Base-by-base conservation (phyloP, 30 jellyfish, hydroid and myxozoan species). In the Turritopsis dohrnii region DNA sequence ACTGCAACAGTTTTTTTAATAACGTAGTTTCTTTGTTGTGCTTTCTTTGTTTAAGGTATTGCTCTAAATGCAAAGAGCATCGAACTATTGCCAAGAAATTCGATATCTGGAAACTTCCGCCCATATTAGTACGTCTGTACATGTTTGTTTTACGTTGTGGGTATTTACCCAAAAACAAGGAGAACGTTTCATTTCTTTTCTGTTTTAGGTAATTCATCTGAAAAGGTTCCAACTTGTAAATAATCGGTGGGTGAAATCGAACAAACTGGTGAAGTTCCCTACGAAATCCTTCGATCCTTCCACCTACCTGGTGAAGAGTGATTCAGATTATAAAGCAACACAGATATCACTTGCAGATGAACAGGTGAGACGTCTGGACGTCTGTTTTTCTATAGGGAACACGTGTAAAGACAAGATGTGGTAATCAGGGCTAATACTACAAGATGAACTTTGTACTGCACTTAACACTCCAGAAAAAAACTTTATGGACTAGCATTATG, bases 221-320 rank as follows among this genome's bases (percentile, higher is more conserved):
- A 92, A 92, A 71, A 66, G 98, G 29, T 92, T 92, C 65, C 98
- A 92, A 52, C 91, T 81, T 80, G 81, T 92, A 65, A 92, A 92
- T 74, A 92, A 87, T 81, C 98, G 90, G 7, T 92, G 98, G 98
- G 92, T 92, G 29, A 92, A 92, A 77, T 92, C 98, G 21, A 92
- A 88, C 73, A 92, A 92, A 82, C 74, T 87, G 54, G 98, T 92
- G 28, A 84, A 85, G 65, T 92, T 92, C 82, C 90, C 96, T 26
- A 79, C 81, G 88, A 74, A 81, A 53, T 65, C 73, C 1, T 92
- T 92, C 82, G 95, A 92, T 54, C 96, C 96, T 20, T 87, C 96
- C 20, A 20, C 76, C 8, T 92, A 92, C 52, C 54, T 91, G 84
- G 96, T 81, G 8, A 90, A 91, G 69, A 54, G 84, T 21, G 86